phyloP scores from a whole-genome alignment of 2,888 invertebrate species.

The Phania funesta region DNA sequence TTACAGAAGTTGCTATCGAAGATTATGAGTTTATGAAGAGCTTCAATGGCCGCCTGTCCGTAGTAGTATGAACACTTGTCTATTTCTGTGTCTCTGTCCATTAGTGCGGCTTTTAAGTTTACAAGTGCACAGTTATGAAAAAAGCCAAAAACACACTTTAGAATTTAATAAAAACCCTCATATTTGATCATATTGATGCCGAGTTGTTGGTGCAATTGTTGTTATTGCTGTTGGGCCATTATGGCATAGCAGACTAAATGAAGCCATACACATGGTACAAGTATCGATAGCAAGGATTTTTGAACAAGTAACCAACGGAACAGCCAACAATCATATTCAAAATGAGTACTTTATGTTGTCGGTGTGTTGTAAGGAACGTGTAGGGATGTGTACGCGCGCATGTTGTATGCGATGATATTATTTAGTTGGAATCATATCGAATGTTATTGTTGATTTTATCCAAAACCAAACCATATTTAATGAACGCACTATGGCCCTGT shows the following conservation, averaged over 20 bases:
- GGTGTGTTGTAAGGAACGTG: not conserved
- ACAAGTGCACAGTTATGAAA: slow-evolving; percentile 57
- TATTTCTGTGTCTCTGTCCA: slow-evolving; percentile 16
- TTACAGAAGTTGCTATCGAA: slow-evolving; percentile 61
- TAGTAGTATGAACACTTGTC: not conserved
- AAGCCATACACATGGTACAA: slow-evolving; percentile 20
- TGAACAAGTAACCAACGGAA: slow-evolving; percentile 26
- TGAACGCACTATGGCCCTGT: slow-evolving; percentile 11
- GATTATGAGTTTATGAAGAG: slow-evolving; percentile 65
- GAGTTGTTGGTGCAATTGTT: slow-evolving; percentile 34
- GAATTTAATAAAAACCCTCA: slow-evolving; percentile 61
- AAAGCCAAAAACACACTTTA: slow-evolving; percentile 63
- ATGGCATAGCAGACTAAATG: slow-evolving; percentile 9
- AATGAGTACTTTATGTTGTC: slow-evolving; percentile 41
- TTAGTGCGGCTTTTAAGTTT: slow-evolving; percentile 40
- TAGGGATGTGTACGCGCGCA: not conserved
- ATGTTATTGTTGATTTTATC: slow-evolving; percentile 50
- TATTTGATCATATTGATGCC: slow-evolving; percentile 57
- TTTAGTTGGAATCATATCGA: slow-evolving; percentile 53
- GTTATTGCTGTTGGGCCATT: slow-evolving; percentile 26
- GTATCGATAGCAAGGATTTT: slow-evolving; percentile 29
- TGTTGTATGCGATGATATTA: not conserved
- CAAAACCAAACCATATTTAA: slow-evolving; percentile 36
- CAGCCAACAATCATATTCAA: slow-evolving; percentile 42
- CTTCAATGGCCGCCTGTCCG: slow-evolving; percentile 36